These are phyloP conservation scores for Notamacropus eugenii DNA, from an alignment of 2,797 vertebrate genomes.

Conservation along the genomic window DNA sequence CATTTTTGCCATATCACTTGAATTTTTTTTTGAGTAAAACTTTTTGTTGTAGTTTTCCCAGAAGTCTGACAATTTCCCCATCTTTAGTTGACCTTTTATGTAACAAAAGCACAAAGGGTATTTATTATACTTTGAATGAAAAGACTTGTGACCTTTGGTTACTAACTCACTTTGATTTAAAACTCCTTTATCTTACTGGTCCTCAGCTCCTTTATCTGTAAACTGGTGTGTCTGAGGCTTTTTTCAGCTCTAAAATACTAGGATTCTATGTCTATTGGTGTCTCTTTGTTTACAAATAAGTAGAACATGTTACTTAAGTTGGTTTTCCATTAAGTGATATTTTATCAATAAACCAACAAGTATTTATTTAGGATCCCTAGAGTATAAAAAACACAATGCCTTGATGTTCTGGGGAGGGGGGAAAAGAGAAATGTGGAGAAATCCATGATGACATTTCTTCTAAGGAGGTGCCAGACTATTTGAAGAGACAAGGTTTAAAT, in stretches of 20 bases:
- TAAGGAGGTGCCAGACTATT: not conserved
- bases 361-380: not conserved
- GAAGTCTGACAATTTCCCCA: conserved; percentile 24
- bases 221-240: conserved; percentile 7
- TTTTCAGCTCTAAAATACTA: conserved; percentile 10
- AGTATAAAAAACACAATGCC: not conserved
- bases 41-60: conserved; percentile 48
- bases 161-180: conserved; percentile 4
- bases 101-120: not conserved
- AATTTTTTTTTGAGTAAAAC: conserved; percentile 28
- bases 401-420: not conserved
- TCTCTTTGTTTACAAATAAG: conserved; percentile 19
- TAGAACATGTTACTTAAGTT: not conserved
- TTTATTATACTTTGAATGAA: conserved; percentile 13
- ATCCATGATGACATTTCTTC: not conserved
- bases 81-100: conserved; percentile 8
- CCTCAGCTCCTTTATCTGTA: conserved; percentile 13
- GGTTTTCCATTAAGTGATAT: conserved; percentile 24
- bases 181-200: not conserved
- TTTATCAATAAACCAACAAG: not conserved
- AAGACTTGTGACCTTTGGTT: not conserved
- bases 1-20: conserved; percentile 46
- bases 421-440: not conserved
- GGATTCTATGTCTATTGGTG: conserved; percentile 13
- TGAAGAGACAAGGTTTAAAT: conserved; percentile 18